These are phyloP conservation scores for Pardosa pseudoannulata DNA, from an alignment of 2,888 invertebrate genomes.

Conservation along the genomic window DNA sequence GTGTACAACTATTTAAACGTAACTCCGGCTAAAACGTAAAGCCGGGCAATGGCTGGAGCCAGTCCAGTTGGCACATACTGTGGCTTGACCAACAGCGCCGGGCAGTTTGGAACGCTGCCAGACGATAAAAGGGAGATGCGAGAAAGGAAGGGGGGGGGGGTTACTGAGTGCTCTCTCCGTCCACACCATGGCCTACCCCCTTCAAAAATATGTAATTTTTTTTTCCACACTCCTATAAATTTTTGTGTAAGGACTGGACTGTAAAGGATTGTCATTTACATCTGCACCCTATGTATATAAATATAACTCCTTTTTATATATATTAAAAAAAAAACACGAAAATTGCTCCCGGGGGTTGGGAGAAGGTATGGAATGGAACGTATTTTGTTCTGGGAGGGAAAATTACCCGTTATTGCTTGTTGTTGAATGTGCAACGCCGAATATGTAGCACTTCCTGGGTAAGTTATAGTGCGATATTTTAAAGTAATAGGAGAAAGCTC, in stretches of 20 bases:
- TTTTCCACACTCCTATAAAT: slow-evolving; percentile 20
- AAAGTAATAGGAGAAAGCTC: too few species aligned
- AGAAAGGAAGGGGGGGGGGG: too few species aligned
- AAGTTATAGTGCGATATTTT: slow-evolving; percentile 10
- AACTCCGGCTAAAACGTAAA: slow-evolving; percentile 8
- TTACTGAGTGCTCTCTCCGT: too few species aligned
- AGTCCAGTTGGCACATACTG: slow-evolving; percentile 64
- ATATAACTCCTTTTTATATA: not conserved
- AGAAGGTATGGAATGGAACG: not conserved
- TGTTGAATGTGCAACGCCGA: slow-evolving; percentile 22
- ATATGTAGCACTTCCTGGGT: not conserved
- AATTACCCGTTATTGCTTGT: slow-evolving; percentile 1
- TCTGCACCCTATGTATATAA: slow-evolving; percentile 9
- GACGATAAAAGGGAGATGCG: not conserved
- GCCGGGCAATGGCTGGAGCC: slow-evolving; percentile 39
- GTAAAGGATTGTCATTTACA: slow-evolving; percentile 29
- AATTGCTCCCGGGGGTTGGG: not conserved
- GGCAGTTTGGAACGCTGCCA: slow-evolving; percentile 43
- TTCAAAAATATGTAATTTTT: too few species aligned
- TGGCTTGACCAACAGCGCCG: slow-evolving; percentile 24
- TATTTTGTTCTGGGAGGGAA: too few species aligned
- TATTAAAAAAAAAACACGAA: not conserved
- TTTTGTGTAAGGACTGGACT: slow-evolving; percentile 13
- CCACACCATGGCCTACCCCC: too few species aligned
- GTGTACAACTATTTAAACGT: slow-evolving; percentile 8